Conservation (phyloP, 2,797 vertebrate genomes). For the Margarornis squamiger region DNA sequence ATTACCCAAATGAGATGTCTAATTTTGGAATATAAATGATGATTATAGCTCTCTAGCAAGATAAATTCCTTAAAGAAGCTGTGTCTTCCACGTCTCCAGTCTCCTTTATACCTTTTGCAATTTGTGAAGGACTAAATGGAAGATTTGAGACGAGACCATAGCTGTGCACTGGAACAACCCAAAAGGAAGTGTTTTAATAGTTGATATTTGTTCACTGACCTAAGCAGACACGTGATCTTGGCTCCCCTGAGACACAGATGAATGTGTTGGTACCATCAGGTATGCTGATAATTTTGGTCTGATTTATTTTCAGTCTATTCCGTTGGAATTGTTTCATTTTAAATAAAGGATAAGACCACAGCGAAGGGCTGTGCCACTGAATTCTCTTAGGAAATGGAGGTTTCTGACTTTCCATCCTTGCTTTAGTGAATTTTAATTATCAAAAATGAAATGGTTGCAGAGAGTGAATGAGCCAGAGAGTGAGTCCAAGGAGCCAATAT, state of each 20-base stretch:
- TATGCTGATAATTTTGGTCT: background rate
- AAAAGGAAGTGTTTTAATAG: background rate
- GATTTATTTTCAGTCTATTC: background rate
- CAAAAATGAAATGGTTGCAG: background rate
- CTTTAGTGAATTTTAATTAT: background rate
- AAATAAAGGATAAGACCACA: background rate
- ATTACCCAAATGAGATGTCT: background rate
- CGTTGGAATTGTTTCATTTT: background rate
- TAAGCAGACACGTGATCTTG: background rate
- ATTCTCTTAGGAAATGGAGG: background rate
- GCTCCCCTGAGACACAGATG: background rate
- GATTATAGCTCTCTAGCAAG: background rate
- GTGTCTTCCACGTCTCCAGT: background rate
- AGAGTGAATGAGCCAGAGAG: background rate
- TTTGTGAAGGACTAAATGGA: background rate
- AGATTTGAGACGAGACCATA: background rate
- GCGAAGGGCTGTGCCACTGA: background rate
- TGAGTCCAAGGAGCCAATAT: background rate
- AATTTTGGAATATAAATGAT: background rate
- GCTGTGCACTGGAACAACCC: background rate
- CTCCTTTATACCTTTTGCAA: background rate
- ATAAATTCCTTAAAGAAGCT: background rate
- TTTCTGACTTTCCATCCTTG: background rate
- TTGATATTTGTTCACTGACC: background rate
- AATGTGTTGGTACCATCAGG: background rate